Evolutionary conservation across 2,797 vertebrate genomes (phyloP).

Genomic region (Loriculus beryllinus): DNA sequence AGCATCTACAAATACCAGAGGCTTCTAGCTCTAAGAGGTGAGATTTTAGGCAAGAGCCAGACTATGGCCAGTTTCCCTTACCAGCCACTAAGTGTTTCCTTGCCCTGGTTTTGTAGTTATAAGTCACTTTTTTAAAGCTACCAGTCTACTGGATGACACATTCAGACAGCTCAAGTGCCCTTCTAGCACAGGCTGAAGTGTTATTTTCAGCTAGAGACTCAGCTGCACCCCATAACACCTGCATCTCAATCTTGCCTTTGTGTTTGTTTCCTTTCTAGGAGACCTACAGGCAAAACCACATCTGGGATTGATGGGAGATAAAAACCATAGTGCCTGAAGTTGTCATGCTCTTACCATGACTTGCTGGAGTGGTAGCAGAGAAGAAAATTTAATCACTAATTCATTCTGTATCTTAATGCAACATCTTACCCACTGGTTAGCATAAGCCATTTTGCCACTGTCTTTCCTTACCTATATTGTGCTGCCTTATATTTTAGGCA

Average conservation of each 20-base stretch:
- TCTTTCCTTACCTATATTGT: neutral
- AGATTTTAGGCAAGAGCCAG: neutral
- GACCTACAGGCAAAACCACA: neutral
- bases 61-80: neutral
- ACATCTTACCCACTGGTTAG: neutral
- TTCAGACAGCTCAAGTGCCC: neutral
- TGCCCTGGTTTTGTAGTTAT: neutral
- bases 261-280: neutral
- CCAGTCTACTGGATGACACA: neutral
- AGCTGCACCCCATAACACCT: neutral
- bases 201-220: neutral
- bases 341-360: neutral
- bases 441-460: neutral
- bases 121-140: neutral
- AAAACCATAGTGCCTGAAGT: neutral
- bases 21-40: neutral
- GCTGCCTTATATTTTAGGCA: neutral
- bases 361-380: neutral
- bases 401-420: neutral
- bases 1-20: neutral
- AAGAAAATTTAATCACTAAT: neutral
- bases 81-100: neutral
- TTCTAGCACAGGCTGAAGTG: neutral
- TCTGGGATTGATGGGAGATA: neutral
- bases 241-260: neutral